Base-by-base conservation (phyloP, 2,113 vertebrate genomes). In the Centropus bengalensis region DNA sequence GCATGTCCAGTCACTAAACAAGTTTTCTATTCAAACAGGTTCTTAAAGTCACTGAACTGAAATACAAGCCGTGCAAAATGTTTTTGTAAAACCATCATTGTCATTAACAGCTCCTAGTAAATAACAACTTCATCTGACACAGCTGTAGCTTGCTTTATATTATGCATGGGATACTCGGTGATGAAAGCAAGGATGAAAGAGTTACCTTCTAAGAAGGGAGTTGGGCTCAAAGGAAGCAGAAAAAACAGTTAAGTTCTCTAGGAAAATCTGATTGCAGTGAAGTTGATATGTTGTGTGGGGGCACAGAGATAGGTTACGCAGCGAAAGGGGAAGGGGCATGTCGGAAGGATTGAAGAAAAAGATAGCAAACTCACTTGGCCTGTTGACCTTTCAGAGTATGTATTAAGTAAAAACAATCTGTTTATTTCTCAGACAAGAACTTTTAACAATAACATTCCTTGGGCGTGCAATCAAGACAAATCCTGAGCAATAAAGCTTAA, bases 371-470 rank as follows among this genome's bases (percentile, higher is more conserved):
- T 32, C 67, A 40, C n/a, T 30, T 55, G 51, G 40, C 63, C 55
- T 91, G 51, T 32, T 78, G 71, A 85, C 45, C 89, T 90, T 81
- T 71, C 63, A 68, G 14, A 92, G 13, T 17, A 66, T 69, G 56
- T 80, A 77, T 54, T 91, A 91, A 94, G 93, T 71, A 95, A 96
- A 95, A 91, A 23, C 8, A 67, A 80, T 59, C 21, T 82, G 59
- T 86, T 90, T 78, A 86, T 88, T 89, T 91, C 69, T 91, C 58
- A 85, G 69, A 85, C 77, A 79, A 82, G 45, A 87, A 45, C 58
- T 83, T 94, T 70, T 64, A 94, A 91, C 71, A 95, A 60, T 30
- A 95, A 86, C 95, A 97, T 91, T 95, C 86, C 52, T 81, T 60
- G 56, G 30, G 64, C 2, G 5, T 62, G 56, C 44, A 58, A 93